Conservation (phyloP, 1,140 invertebrate genomes). For the Neodiprion lecontei region DNA sequence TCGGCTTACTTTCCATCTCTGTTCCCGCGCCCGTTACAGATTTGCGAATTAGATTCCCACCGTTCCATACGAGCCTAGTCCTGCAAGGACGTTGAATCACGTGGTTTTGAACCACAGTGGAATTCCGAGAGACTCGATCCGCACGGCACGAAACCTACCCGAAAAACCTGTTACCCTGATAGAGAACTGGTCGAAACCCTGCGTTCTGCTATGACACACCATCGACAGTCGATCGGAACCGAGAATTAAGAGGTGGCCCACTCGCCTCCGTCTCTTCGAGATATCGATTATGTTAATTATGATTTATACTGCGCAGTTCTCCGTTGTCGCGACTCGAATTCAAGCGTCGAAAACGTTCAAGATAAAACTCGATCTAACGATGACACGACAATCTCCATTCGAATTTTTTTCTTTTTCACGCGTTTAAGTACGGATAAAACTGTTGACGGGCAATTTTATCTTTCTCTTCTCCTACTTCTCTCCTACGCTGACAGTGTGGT, state of each 20-base stretch:
- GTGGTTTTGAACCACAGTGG: slow-evolving; percentile 42
- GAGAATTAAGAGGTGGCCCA: slow-evolving; percentile 8
- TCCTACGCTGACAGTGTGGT: no score
- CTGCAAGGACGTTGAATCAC: slow-evolving; percentile 58
- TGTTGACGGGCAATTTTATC: neutral
- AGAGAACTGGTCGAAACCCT: slow-evolving; percentile 61
- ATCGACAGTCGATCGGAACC: slow-evolving; percentile 55
- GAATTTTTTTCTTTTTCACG: no score
- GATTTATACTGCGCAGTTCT: no score
- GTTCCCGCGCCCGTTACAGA: neutral
- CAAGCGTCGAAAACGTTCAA: no score
- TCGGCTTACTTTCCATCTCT: no score
- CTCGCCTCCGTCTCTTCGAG: slow-evolving; percentile 29
- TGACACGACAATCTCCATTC: no score
- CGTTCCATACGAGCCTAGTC: slow-evolving; percentile 55
- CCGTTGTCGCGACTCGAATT: no score
- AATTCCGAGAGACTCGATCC: neutral
- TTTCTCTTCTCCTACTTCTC: neutral
- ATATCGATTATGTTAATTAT: neutral
- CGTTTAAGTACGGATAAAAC: no score
- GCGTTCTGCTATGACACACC: slow-evolving; percentile 60
- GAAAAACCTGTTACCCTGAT: slow-evolving; percentile 55
- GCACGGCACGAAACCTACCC: slow-evolving; percentile 34
- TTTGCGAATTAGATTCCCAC: slow-evolving; percentile 28
- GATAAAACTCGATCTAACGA: no score